Evolutionary conservation across 2,888 invertebrate species (phyloP).

Genomic region (Oxycera nigricornis): DNA sequence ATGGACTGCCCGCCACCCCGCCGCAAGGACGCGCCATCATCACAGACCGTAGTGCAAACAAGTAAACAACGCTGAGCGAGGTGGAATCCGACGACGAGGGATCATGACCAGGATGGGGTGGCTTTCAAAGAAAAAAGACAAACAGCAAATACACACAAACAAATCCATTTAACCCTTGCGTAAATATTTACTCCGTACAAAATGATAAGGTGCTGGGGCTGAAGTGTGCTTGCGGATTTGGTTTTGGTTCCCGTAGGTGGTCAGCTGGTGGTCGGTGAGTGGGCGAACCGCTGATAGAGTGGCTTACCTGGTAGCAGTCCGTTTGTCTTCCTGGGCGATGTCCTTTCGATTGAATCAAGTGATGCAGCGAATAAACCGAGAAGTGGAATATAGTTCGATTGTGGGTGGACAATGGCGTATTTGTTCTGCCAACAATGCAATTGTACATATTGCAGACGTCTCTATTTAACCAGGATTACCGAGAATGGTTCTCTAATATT

Average conservation of each 20-base stretch:
- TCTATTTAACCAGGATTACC: too few species aligned
- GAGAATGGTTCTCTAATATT: too few species aligned
- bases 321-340: neutral
- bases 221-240: slow-evolving; percentile 2
- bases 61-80: neutral
- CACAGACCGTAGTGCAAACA: slow-evolving; percentile 18
- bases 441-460: too few species aligned
- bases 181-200: slow-evolving; percentile 44
- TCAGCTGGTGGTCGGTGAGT: neutral
- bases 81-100: neutral
- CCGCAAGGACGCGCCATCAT: slow-evolving; percentile 3
- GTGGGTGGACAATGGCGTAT: neutral
- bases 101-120: neutral
- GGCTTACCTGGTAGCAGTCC: neutral
- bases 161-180: slow-evolving; percentile 46
- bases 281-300: neutral
- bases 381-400: neutral
- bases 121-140: slow-evolving; percentile 48
- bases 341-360: neutral
- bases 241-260: slow-evolving; percentile 28
- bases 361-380: neutral
- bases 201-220: slow-evolving; percentile 6
- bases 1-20: neutral
- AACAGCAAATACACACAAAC: slow-evolving; percentile 47
- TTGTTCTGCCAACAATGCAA: too few species aligned